phyloP scores from a whole-genome alignment of 2,888 invertebrate genomes.

The Plagodis pulveraria region DNA sequence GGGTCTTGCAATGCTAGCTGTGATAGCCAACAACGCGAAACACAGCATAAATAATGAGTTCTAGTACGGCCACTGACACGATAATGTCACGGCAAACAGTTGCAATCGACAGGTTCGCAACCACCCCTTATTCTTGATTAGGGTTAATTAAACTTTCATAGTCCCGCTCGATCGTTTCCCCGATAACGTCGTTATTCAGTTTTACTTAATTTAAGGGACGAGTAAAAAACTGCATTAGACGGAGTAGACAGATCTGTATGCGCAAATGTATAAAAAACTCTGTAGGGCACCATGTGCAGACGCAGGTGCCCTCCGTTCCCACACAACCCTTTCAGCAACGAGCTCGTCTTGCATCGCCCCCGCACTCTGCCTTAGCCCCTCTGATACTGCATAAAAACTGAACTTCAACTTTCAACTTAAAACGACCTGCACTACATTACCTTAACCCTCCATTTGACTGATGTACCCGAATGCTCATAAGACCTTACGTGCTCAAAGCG shows the following conservation, averaged over 20 bases:
- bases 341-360: constrained; percentile 57
- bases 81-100: constrained; percentile 78
- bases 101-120: constrained; percentile 74
- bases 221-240: constrained; percentile 79
- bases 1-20: constrained; percentile 54
- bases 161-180: not conserved
- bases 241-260: constrained; percentile 64
- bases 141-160: constrained; percentile 55
- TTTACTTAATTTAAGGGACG: constrained; percentile 44
- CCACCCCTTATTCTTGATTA: constrained; percentile 58
- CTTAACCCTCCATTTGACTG: constrained; percentile 32
- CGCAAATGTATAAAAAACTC: constrained; percentile 79
- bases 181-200: no score
- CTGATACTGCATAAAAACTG: constrained; percentile 64
- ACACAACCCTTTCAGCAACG: constrained; percentile 84
- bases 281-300: constrained; percentile 80
- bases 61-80: constrained; percentile 64
- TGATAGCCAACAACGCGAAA: constrained; percentile 60
- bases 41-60: constrained; percentile 67
- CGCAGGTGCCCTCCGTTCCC: constrained; percentile 85
- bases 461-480: constrained; percentile 35
- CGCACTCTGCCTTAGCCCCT: constrained; percentile 57
- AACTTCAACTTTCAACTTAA: constrained; percentile 43
- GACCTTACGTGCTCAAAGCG: constrained; percentile 39
- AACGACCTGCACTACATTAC: constrained; percentile 29